Conservation (phyloP, 92 coral and sea anemone genomes). For the Porites evermanni region DNA sequence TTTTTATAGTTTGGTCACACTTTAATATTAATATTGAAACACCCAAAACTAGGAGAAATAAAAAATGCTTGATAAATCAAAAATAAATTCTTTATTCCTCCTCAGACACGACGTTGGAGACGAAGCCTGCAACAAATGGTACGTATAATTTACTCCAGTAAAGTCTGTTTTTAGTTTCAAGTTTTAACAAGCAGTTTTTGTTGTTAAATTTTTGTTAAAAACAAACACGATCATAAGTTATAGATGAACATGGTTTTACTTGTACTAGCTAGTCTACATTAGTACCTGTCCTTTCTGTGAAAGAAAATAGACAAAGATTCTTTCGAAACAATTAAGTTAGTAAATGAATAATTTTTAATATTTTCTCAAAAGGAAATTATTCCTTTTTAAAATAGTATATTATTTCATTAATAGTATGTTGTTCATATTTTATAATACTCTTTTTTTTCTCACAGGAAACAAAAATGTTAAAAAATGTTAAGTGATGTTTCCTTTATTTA, state of each 20-base stretch:
- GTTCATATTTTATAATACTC: too few relatives aligned
- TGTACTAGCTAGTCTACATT: conserved; percentile 7
- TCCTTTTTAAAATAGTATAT: too few relatives aligned
- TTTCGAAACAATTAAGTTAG: too few relatives aligned
- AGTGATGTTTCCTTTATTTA: too few relatives aligned
- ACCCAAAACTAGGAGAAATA: neutral
- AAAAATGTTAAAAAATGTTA: too few relatives aligned
- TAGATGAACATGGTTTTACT: conserved; percentile 22
- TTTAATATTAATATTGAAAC: neutral
- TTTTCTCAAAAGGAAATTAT: neutral
- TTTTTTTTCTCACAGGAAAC: too few relatives aligned
- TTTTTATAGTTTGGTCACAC: neutral
- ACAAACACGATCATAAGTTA: conserved; percentile 32
- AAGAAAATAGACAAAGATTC: conserved; percentile 10
- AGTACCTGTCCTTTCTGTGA: conserved; percentile 22
- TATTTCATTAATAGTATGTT: too few relatives aligned
- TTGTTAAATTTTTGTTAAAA: conserved; percentile 9
- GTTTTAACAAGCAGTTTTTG: neutral
- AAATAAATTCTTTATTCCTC: neutral
- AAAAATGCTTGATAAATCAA: neutral
- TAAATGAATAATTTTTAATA: too few relatives aligned
- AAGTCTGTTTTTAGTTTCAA: neutral
- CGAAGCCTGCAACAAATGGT: conserved; percentile 33
- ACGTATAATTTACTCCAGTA: neutral
- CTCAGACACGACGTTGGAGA: conserved; percentile 7